Evolutionary conservation across 1,140 invertebrate genomes (phyloP).

Genomic region (Drosophila setifemur): DNA sequence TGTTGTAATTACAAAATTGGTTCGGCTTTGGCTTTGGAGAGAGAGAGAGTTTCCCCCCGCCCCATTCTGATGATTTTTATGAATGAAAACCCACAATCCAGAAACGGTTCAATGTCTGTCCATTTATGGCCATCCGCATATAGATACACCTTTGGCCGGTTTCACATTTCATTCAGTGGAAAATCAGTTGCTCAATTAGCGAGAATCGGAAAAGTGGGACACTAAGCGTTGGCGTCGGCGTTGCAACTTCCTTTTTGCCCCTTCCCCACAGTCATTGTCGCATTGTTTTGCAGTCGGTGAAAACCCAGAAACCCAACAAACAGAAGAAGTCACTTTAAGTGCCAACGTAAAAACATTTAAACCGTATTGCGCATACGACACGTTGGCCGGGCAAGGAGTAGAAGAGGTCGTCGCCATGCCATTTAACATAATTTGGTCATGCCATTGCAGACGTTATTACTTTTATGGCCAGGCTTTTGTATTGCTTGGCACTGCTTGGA

Average conservation of each 20-base stretch:
- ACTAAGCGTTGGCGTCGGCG: constrained; percentile 28
- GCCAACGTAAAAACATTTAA: constrained; percentile 43
- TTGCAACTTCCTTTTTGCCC: constrained; percentile 50
- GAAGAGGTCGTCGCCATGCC: constrained; percentile 20
- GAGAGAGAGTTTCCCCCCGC: constrained; percentile 29
- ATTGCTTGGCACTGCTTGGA: constrained; percentile 6
- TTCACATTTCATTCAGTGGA: constrained; percentile 77
- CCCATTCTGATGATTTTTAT: constrained; percentile 57
- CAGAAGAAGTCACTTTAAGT: constrained; percentile 43
- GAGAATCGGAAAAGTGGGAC: constrained; percentile 70
- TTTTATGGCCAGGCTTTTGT: constrained; percentile 3
- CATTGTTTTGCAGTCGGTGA: constrained; percentile 11
- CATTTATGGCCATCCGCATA: constrained; percentile 55
- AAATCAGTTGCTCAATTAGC: constrained; percentile 70
- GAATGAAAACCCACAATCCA: constrained; percentile 66
- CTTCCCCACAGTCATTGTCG: constrained; percentile 19
- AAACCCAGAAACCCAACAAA: constrained; percentile 23
- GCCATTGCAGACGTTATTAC: constrained; percentile 23
- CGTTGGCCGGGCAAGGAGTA: constrained; percentile 4
- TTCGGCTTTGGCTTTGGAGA: constrained; percentile 19
- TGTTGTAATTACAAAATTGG: constrained; percentile 77
- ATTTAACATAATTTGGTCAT: constrained; percentile 58
- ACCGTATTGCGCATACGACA: constrained; percentile 44
- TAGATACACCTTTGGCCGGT: constrained; percentile 33
- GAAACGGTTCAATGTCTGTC: constrained; percentile 36